A percentile compares a stretch with the other conserved stretches of the same genome.
phyloP scores from a whole-genome alignment of 2,113 vertebrate genomes.

The Heptranchias perlo region DNA sequence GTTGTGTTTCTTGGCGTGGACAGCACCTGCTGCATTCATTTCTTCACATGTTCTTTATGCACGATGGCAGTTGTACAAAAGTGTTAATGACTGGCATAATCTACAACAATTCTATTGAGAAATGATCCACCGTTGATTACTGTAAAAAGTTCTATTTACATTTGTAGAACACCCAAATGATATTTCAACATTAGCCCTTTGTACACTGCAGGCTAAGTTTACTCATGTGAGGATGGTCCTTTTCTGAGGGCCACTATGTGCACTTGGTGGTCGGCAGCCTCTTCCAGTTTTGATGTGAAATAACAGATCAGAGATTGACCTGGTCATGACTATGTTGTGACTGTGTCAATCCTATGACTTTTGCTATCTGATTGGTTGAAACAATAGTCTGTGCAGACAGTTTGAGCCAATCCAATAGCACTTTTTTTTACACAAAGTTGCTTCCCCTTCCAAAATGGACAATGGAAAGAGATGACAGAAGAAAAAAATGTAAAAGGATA shows the following conservation, averaged over 20 bases:
- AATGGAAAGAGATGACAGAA: neutral
- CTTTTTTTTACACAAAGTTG: neutral
- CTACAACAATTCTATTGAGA: neutral
- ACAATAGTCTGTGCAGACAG: neutral
- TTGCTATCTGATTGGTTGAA: neutral
- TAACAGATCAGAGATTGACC: too few species aligned
- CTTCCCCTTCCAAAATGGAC: neutral
- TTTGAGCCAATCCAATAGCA: neutral
- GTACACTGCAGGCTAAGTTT: too few species aligned
- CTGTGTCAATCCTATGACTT: neutral
- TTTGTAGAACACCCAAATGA: neutral
- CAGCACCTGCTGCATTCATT: neutral
- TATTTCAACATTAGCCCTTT: neutral
- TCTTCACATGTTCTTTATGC: neutral
- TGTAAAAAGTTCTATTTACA: neutral
- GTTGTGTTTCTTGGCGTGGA: neutral
- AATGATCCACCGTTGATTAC: neutral
- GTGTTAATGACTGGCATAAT: neutral
- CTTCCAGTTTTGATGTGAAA: neutral
- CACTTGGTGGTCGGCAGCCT: neutral
- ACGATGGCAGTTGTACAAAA: neutral
- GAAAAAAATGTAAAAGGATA: neutral
- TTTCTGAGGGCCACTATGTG: neutral
- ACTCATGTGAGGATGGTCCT: neutral
- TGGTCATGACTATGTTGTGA: neutral